Conservation (phyloP, 2,888 invertebrate species). For the Orchesellides sinensis region DNA sequence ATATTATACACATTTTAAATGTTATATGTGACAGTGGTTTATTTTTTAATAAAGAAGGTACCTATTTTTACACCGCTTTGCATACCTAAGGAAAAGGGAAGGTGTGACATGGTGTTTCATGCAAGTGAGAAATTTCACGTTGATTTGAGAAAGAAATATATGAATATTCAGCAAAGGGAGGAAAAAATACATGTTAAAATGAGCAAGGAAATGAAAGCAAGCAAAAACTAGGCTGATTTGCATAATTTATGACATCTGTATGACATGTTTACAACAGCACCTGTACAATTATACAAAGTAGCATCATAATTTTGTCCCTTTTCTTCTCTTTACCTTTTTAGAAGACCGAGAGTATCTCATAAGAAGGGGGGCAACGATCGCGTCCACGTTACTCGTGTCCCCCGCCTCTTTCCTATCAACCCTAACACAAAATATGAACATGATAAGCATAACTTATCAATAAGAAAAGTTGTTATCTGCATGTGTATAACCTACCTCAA, state of each 20-base stretch:
- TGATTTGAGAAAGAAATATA: conserved; percentile 3
- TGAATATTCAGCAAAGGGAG: neutral
- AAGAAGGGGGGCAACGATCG: conserved; percentile 80
- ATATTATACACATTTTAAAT: neutral
- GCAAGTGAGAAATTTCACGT: conserved; percentile 60
- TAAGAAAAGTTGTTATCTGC: neutral
- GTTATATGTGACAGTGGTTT: neutral
- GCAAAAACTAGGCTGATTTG: neutral
- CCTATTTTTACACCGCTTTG: neutral
- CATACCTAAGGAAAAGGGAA: conserved; percentile 19
- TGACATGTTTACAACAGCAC: too few relatives aligned
- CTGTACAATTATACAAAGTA: too few relatives aligned
- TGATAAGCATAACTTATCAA: too few relatives aligned
- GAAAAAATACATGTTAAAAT: neutral
- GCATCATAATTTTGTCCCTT: neutral
- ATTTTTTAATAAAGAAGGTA: neutral
- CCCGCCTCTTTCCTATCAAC: conserved; percentile 73
- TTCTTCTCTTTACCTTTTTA: conserved; percentile 78
- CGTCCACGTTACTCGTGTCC: conserved; percentile 79
- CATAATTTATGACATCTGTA: too few relatives aligned
- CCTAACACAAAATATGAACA: too few relatives aligned
- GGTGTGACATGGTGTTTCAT: conserved; percentile 24
- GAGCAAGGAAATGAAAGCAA: neutral
- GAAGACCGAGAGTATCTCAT: conserved; percentile 79
- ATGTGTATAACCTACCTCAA: neutral